Evolutionary conservation across 23 tunicate species (phyloP).

Genomic region (Clavelina lepadiformis): DNA sequence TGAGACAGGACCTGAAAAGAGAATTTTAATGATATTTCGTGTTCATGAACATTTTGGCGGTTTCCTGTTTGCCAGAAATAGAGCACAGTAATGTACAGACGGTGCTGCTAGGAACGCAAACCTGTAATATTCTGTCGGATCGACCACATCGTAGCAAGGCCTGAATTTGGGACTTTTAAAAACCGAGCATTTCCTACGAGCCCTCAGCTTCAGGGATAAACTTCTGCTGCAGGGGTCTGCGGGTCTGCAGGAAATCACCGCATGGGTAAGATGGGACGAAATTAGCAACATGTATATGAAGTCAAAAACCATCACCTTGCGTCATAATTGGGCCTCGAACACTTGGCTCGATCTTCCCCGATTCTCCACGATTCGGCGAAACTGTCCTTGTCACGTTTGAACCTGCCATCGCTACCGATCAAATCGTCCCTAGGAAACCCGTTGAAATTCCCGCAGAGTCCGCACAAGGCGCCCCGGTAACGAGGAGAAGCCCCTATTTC

Average conservation of each 20-base stretch:
- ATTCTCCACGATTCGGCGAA: conserved; percentile 81
- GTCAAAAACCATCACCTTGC: too few relatives aligned
- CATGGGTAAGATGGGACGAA: not conserved
- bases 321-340: conserved; percentile 35
- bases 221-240: conserved; percentile 56
- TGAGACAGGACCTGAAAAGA: conserved; percentile 55
- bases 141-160: conserved; percentile 41
- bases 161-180: conserved; percentile 44
- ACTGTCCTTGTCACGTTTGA: conserved; percentile 17
- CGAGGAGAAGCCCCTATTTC: conserved; percentile 31
- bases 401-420: conserved; percentile 62
- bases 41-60: too few relatives aligned
- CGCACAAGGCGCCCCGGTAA: conserved; percentile 33
- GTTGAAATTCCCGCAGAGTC: conserved; percentile 83
- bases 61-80: too few relatives aligned
- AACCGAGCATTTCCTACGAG: conserved; percentile 45
- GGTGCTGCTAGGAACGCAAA: conserved; percentile 4
- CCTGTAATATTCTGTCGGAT: conserved; percentile 62
- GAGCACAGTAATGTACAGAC: too few relatives aligned
- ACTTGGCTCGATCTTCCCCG: conserved; percentile 6
- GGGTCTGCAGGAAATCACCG: conserved; percentile 9
- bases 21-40: too few relatives aligned
- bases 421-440: conserved; percentile 68
- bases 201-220: conserved; percentile 10
- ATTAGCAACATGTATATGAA: too few relatives aligned